phyloP scores from a whole-genome alignment of 2,113 vertebrate genomes.

The Mustela lutreola region DNA sequence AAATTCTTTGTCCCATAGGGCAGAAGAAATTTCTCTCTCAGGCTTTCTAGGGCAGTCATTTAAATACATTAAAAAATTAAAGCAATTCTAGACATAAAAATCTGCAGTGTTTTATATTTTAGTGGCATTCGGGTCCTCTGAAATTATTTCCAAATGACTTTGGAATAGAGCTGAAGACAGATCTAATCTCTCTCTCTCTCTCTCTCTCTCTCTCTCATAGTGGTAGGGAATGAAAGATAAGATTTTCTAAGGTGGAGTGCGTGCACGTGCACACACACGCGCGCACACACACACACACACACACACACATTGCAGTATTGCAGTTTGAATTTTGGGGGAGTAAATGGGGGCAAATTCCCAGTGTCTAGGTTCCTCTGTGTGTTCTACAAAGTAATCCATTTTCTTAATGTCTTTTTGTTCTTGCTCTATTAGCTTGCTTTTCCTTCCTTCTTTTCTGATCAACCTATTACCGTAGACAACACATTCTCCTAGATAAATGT shows the following conservation, averaged over 20 bases:
- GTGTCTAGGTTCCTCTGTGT: background rate
- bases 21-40: background rate
- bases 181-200: background rate
- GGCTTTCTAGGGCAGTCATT: background rate
- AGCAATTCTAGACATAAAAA: background rate
- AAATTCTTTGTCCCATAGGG: background rate
- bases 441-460: background rate
- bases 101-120: background rate
- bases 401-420: background rate
- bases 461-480: background rate
- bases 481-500: conserved; percentile 27
- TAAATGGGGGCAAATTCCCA: background rate
- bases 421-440: background rate
- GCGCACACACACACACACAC: background rate
- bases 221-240: background rate
- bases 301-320: background rate
- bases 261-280: accelerated
- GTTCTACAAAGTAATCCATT: background rate
- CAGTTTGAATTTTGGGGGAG: background rate
- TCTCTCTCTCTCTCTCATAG: background rate
- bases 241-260: background rate
- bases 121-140: background rate
- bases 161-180: background rate
- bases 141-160: conserved; percentile 14
- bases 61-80: background rate